A percentile compares a stretch with the other conserved stretches of the same genome.
Conservation (phyloP, 1,140 invertebrate species). For the Drosophila subpulchrella region DNA sequence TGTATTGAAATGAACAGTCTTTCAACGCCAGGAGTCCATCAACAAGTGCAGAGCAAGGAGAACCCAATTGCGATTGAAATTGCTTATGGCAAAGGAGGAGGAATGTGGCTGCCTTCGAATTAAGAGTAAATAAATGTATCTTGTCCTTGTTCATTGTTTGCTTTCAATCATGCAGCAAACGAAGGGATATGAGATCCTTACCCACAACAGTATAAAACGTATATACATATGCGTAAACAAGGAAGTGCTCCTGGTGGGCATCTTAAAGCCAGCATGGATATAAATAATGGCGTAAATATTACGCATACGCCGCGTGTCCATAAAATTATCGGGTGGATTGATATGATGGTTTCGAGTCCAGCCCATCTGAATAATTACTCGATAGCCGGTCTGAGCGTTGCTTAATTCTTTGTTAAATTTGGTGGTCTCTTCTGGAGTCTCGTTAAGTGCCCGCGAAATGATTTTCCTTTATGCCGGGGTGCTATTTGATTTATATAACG, state of each 20-base stretch:
- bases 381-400: constrained; percentile 16
- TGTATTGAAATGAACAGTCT: constrained; percentile 49
- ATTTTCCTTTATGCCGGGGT: constrained; percentile 11
- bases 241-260: constrained; percentile 16
- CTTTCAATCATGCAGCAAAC: constrained; percentile 45
- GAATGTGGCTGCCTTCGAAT: constrained; percentile 12
- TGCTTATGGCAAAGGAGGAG: background rate
- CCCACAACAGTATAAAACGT: background rate
- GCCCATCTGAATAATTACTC: constrained; percentile 38
- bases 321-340: constrained; percentile 7
- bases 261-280: constrained; percentile 16
- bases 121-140: constrained; percentile 44
- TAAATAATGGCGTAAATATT: constrained; percentile 11
- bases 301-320: constrained; percentile 26
- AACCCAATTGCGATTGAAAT: constrained; percentile 4
- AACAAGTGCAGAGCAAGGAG: constrained; percentile 35
- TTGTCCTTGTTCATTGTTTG: constrained; percentile 43
- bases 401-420: constrained; percentile 38
- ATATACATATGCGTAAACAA: constrained; percentile 1
- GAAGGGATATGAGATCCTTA: constrained; percentile 32
- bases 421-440: background rate
- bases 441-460: constrained; percentile 41
- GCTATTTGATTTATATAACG: constrained; percentile 47
- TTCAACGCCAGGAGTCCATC: constrained; percentile 35
- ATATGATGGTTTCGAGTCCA: background rate